Evolutionary conservation across 2,888 invertebrate genomes (phyloP).

Genomic region (Stratiomys singularior): DNA sequence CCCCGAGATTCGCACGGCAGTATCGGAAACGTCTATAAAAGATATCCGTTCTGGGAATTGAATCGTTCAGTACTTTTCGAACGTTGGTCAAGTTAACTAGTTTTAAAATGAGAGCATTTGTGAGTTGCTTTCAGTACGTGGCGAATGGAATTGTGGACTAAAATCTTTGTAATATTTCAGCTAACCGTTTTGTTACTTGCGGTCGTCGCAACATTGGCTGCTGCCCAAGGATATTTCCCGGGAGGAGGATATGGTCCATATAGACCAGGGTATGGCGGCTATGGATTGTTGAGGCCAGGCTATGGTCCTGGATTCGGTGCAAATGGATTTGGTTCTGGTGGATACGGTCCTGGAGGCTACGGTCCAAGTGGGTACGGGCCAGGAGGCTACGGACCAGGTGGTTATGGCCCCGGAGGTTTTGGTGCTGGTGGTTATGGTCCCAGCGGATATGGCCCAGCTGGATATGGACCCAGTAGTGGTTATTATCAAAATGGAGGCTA

Average conservation of each 20-base stretch:
- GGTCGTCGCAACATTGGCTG: background rate
- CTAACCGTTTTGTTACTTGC: background rate
- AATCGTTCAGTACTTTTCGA: constrained; percentile 7
- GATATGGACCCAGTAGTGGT: background rate
- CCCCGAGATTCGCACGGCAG: background rate
- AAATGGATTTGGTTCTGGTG: background rate
- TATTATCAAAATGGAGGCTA: background rate
- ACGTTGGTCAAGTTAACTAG: constrained; percentile 19
- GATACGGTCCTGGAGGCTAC: constrained; percentile 2
- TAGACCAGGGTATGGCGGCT: background rate
- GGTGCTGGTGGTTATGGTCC: constrained; percentile 23
- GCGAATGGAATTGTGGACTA: background rate
- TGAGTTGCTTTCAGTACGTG: background rate
- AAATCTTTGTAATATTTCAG: background rate
- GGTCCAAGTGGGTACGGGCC: constrained; percentile 5
- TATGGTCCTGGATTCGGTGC: constrained; percentile 3
- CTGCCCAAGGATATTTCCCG: constrained; percentile 13
- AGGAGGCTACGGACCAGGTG: background rate
- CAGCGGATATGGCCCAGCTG: background rate
- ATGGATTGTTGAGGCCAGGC: background rate
- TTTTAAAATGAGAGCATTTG: constrained; percentile 23
- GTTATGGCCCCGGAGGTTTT: constrained; percentile 2
- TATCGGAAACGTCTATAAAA: constrained; percentile 27
- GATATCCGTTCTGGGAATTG: constrained; percentile 13
- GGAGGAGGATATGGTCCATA: background rate